Percentiles rank a stretch among this genome's conserved stretches.
Conservation (phyloP, 2,888 invertebrate species). For the Fragum fragum region DNA sequence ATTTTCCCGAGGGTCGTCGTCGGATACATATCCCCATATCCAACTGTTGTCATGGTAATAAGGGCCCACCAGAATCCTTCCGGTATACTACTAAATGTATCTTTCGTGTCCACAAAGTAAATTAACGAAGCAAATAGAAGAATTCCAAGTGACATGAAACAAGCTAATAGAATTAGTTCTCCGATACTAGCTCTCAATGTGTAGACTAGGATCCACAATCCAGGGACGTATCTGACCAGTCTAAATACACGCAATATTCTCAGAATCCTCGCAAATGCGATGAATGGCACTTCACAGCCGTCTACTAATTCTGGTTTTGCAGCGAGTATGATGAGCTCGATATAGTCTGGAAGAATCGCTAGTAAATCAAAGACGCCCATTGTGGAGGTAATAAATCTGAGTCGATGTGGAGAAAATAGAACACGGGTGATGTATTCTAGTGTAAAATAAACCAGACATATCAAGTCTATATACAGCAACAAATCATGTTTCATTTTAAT, state of each 20-base stretch:
- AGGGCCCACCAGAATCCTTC: constrained; percentile 84
- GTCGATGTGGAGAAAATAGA: constrained; percentile 49
- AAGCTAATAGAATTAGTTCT: constrained; percentile 80
- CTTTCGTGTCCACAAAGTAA: constrained; percentile 79
- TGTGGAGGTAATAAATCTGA: constrained; percentile 57
- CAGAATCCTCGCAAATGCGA: constrained; percentile 74
- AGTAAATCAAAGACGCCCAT: constrained; percentile 67
- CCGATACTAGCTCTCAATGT: constrained; percentile 81
- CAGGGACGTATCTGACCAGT: constrained; percentile 79
- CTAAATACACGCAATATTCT: constrained; percentile 81
- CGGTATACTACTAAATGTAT: constrained; percentile 78
- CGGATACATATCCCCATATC: constrained; percentile 84
- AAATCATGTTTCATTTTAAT: constrained; percentile 52
- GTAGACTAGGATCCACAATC: constrained; percentile 82
- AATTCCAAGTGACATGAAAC: constrained; percentile 82
- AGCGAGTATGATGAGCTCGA: constrained; percentile 73
- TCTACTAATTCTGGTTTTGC: constrained; percentile 58
- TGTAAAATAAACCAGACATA: constrained; percentile 68
- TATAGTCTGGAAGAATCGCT: constrained; percentile 78
- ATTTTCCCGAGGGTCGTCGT: constrained; percentile 76
- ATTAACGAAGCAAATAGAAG: constrained; percentile 83
- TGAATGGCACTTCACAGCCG: constrained; percentile 59
- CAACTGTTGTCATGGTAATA: constrained; percentile 85
- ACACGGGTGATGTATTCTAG: constrained; percentile 64
- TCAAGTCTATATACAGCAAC: constrained; percentile 59